phyloP scores from a whole-genome alignment of 35 echinoderm and acorn worm genomes.

The Nesometra sesokonis region DNA sequence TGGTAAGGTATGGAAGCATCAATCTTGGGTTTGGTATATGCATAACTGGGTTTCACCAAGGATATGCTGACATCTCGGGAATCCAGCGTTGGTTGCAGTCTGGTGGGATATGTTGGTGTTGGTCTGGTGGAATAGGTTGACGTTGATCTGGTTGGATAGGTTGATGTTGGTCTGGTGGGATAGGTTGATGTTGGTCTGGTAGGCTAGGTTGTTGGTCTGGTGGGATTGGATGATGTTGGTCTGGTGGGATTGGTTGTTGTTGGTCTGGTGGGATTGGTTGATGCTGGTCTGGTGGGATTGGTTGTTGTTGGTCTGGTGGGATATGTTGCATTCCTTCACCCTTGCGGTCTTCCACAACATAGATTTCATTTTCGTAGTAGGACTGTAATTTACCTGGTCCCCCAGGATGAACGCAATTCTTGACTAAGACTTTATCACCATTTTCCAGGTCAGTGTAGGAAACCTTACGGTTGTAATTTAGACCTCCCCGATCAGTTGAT shows the following conservation, averaged over 20 bases:
- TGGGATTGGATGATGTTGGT: too few relatives aligned
- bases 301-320: conserved; percentile 35
- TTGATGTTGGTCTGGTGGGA: neutral
- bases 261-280: neutral
- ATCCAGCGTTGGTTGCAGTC: too few relatives aligned
- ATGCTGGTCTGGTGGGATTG: neutral
- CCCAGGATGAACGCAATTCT: conserved; percentile 24
- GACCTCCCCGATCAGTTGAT: neutral
- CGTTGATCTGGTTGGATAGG: neutral
- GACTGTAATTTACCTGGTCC: conserved; percentile 49
- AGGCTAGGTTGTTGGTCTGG: conserved; percentile 57
- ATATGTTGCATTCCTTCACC: conserved; percentile 30
- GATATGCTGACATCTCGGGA: too few relatives aligned
- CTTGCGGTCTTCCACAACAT: conserved; percentile 6
- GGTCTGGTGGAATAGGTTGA: too few relatives aligned
- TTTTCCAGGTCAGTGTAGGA: neutral
- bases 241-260: too few relatives aligned
- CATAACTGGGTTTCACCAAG: too few relatives aligned
- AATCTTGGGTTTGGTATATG: too few relatives aligned
- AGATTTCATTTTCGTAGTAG: conserved; percentile 39
- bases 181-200: conserved; percentile 32
- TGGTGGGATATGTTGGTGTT: too few relatives aligned
- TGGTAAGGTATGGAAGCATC: too few relatives aligned
- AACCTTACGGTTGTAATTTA: neutral
- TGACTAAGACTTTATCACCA: conserved; percentile 50